Evolutionary conservation across 2,888 invertebrate genomes (phyloP).

Genomic region (Adelphocoris suturalis): DNA sequence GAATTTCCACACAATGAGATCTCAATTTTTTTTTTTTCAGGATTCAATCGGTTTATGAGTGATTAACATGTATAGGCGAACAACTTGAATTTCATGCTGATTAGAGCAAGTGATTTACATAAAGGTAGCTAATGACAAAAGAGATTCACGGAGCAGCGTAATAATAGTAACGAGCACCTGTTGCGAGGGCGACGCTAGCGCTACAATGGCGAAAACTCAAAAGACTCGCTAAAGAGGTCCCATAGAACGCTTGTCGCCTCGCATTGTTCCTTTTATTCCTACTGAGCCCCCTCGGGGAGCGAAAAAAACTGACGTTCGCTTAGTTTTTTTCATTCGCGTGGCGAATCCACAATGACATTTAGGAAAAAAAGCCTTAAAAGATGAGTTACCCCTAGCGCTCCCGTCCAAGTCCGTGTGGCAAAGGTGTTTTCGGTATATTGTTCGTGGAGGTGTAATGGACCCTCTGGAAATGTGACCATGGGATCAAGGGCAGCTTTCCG

Average conservation of each 20-base stretch:
- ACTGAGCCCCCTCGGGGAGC: not conserved
- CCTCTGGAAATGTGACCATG: constrained; percentile 19
- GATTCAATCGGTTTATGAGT: too few species aligned
- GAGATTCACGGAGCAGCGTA: not conserved
- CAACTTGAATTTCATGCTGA: not conserved
- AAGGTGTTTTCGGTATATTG: constrained; percentile 28
- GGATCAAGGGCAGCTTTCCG: constrained; percentile 27
- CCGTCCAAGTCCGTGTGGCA: constrained; percentile 12
- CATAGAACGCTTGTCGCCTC: constrained; percentile 28
- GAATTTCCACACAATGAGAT: too few species aligned
- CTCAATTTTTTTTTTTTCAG: too few species aligned
- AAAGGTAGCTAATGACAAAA: not conserved
- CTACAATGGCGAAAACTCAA: not conserved
- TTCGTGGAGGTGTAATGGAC: constrained; percentile 25
- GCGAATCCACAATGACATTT: constrained; percentile 36
- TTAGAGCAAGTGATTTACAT: not conserved
- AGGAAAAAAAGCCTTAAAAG: constrained; percentile 9
- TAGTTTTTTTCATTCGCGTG: constrained; percentile 42
- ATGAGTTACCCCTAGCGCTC: constrained; percentile 27
- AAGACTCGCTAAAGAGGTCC: constrained; percentile 18
- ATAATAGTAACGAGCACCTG: not conserved
- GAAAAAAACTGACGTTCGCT: constrained; percentile 21
- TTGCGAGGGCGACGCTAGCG: not conserved
- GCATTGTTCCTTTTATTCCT: constrained; percentile 36
- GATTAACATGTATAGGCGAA: not conserved